Evolutionary conservation across 1,140 invertebrate genomes (phyloP), one percentile per base, ranked within the genome.

Genomic region (Chymomyza costata): DNA sequence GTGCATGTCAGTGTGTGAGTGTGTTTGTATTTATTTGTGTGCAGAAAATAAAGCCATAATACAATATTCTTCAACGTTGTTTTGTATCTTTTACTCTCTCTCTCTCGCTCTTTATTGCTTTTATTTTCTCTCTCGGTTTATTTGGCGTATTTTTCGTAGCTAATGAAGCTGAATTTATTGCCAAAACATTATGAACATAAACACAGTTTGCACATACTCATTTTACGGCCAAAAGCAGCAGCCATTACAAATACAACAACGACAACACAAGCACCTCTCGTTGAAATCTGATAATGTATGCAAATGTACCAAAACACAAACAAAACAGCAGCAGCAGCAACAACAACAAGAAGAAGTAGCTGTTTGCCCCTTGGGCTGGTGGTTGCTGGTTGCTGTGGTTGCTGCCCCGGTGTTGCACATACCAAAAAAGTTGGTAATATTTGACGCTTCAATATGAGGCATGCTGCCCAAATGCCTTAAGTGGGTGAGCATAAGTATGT

Each of bases 151-250:
- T 47, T 55, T 30, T 49, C 30, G 30, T 49, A 43, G 64, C 57
- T 67, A 67, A 67, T 67, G 57, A 67, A 62, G 64, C 64, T 44
- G 51, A 67, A 67, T 67, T 67, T 67, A 62, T 67, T 51, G 51
- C 65, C 64, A 35, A 35, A 65, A 59, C 65, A 57, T 67, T 67
- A 67, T 61, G 64, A 48, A 44, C 64, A 62, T 48, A 37, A 37
- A 50, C 64, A 67, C 57, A 67, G 57, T 62, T 56, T 46, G 64
- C 64, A 67, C 65, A 67, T 48, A 62, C 57, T 67, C 65, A 49
- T 52, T 67, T 67, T 67, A 67, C 60, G 65, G 64, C 53, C 53
- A 58, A 58, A 41, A 67, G 59, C 37, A 50, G 34, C 21, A 50
- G 19, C 38, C 35, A n/a, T 39, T n/a, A 49, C 10, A 25, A 31